Conservation (phyloP, 35 echinoderm and acorn worm genomes). For the Chiridota heheva region DNA sequence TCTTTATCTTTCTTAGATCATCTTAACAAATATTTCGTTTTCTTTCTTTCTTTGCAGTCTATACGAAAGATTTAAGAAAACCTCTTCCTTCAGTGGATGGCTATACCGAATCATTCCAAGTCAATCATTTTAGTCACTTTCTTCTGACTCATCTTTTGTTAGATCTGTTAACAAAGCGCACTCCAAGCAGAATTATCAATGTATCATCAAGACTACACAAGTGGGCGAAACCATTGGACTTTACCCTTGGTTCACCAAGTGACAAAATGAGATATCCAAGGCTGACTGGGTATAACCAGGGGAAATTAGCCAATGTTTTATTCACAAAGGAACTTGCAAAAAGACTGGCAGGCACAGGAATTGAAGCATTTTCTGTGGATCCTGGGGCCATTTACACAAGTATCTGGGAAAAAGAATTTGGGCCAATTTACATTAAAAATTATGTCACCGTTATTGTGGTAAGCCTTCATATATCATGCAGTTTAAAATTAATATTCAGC, state of each 20-base stretch:
- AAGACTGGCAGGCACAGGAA: constrained; percentile 58
- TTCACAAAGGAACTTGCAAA: constrained; percentile 69
- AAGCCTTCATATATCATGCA: not conserved
- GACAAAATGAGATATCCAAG: constrained; percentile 29
- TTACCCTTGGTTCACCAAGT: constrained; percentile 5
- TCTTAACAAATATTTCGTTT: no score
- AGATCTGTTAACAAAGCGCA: constrained; percentile 63
- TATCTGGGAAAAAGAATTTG: constrained; percentile 47
- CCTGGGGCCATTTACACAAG: constrained; percentile 56
- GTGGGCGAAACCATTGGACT: constrained; percentile 2
- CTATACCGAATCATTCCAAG: constrained; percentile 52
- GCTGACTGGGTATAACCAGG: constrained; percentile 47
- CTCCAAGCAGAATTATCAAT: constrained; percentile 61
- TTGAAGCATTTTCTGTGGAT: constrained; percentile 57
- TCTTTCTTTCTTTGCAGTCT: constrained; percentile 10
- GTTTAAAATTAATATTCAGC: not conserved
- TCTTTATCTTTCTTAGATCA: no score
- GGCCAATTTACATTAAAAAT: not conserved
- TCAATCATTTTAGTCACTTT: constrained; percentile 79
- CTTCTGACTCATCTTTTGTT: constrained; percentile 64
- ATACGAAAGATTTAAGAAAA: not conserved
- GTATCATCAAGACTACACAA: constrained; percentile 43
- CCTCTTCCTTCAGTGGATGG: constrained; percentile 47
- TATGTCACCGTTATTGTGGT: not conserved
- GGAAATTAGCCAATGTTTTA: constrained; percentile 83